Conservation (phyloP, 2,797 vertebrate species). For the Micromesistius poutassou region DNA sequence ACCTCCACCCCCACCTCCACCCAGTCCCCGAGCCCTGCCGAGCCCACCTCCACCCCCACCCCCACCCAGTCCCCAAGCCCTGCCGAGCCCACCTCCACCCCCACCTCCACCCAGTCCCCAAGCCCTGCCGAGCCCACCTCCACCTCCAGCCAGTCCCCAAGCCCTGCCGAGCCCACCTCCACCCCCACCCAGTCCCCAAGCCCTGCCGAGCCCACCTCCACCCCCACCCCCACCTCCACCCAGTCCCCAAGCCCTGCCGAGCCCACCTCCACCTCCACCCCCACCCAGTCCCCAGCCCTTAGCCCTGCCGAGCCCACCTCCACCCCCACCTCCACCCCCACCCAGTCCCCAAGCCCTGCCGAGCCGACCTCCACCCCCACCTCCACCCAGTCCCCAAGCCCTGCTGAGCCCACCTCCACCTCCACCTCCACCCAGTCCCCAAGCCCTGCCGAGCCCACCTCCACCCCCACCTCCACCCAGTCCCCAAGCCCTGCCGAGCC, state of each 20-base stretch:
- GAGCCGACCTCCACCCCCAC: neutral
- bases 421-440: constrained; percentile 13
- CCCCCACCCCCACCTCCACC: too few species aligned
- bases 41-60: neutral
- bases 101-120: constrained; percentile 38
- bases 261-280: neutral
- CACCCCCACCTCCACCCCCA: constrained; percentile 8
- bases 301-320: neutral
- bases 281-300: too few species aligned
- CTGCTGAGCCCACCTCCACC: constrained; percentile 8
- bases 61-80: neutral
- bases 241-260: neutral
- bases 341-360: constrained; percentile 33
- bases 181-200: constrained; percentile 7
- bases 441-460: neutral
- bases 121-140: neutral
- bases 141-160: constrained; percentile 35
- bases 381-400: constrained; percentile 38
- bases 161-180: constrained; percentile 14
- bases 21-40: neutral
- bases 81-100: neutral
- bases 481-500: too few species aligned
- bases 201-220: neutral
- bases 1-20: too few species aligned
- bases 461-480: too few species aligned